phyloP scores from a whole-genome alignment of 2,797 vertebrate genomes.

The Xenops minutus region DNA sequence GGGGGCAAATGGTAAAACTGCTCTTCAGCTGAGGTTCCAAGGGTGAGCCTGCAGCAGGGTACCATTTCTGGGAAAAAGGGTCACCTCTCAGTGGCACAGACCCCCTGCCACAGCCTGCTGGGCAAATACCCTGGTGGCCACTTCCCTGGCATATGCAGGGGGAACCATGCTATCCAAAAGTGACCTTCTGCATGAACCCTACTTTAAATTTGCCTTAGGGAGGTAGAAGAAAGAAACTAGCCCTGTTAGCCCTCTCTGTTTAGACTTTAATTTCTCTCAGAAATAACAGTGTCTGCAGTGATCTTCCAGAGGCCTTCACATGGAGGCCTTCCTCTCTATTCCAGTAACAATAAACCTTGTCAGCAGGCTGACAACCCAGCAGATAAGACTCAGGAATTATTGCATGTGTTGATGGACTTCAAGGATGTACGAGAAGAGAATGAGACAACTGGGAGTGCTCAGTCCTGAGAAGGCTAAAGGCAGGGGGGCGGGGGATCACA shows the following conservation, averaged over 20 bases:
- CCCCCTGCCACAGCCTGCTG: neutral
- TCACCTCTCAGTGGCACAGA: neutral
- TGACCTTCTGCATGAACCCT: neutral
- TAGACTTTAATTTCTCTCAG: neutral
- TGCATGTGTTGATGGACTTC: neutral
- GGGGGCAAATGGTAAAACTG: neutral
- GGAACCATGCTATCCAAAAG: neutral
- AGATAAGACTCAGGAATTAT: conserved; percentile 35
- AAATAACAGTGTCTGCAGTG: neutral
- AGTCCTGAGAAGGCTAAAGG: neutral
- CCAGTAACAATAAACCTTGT: conserved; percentile 49
- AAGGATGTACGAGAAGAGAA: conserved; percentile 26
- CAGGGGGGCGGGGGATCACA: no score
- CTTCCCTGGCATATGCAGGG: accelerated
- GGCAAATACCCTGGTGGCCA: neutral
- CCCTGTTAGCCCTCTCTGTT: neutral
- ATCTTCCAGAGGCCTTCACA: conserved; percentile 42
- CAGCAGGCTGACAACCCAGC: neutral
- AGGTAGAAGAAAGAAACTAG: neutral
- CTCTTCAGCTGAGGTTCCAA: neutral
- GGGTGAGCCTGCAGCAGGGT: neutral
- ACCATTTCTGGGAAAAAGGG: neutral
- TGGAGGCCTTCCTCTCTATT: neutral
- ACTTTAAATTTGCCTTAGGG: neutral
- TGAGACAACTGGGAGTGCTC: neutral